These are phyloP conservation scores for Pomatostomus ruficeps DNA, from an alignment of 2,113 vertebrate species.

Conservation along the genomic window DNA sequence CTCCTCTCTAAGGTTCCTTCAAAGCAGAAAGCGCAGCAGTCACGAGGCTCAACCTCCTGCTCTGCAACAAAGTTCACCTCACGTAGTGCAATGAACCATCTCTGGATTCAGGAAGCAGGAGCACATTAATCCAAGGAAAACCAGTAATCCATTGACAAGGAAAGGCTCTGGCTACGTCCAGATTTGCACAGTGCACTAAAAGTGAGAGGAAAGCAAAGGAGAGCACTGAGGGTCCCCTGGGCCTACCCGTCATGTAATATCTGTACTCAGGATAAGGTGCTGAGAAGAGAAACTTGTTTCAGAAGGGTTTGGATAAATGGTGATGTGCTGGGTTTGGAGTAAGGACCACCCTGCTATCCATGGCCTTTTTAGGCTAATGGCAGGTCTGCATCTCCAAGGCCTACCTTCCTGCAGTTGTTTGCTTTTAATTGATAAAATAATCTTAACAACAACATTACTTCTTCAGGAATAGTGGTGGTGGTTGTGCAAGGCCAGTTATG, in stretches of 20 bases:
- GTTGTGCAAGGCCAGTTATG: neutral
- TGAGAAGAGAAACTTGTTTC: neutral
- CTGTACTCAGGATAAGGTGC: neutral
- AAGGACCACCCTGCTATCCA: neutral
- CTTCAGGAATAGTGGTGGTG: neutral
- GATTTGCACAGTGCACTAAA: neutral
- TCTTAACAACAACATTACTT: neutral
- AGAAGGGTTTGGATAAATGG: neutral
- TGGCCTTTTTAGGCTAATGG: neutral
- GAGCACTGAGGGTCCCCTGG: neutral
- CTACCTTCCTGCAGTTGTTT: neutral
- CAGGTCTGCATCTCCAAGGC: neutral
- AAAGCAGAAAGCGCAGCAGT: neutral
- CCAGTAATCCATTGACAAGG: neutral
- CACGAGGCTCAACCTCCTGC: fast-evolving
- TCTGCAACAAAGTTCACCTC: neutral
- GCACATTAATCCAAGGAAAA: neutral
- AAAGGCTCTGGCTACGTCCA: neutral
- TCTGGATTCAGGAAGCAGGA: neutral
- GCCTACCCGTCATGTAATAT: fast-evolving
- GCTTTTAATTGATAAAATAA: neutral
- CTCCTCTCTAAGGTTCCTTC: neutral
- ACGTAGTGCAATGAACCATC: fast-evolving
- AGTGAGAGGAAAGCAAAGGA: neutral
- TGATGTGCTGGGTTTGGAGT: neutral